Evolutionary conservation across 2,113 vertebrate genomes (phyloP), one percentile per base, ranked within the genome.

Genomic region (Microcebus jonahi): DNA sequence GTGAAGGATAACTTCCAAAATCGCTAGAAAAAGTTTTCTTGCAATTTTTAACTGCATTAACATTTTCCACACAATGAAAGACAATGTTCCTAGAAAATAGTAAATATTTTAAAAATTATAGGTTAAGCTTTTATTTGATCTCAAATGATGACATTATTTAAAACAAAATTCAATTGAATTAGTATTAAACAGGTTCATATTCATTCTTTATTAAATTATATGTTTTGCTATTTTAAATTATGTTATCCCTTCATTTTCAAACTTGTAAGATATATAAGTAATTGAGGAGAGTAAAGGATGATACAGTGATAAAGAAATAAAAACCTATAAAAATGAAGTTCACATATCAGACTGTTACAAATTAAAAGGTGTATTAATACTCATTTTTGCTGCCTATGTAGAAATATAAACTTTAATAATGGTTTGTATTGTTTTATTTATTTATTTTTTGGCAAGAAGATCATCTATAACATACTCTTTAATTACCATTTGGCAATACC

Each of bases 21-120:
- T 94, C 6, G 61, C 39, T 76, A 91, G 42, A 73, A 83, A 91
- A n/a, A 76, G 11, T 75, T 76, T 75, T 59, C 75, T 91, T 91
- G 82, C 75, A 96, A 88, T 8, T 81, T 57, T n/a, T 42, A 81
- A 68, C 76, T 76, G 68, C 76, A 96, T 91, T 68, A 91, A 61
- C 17, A 0, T 53, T 88, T 87, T 82, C 76, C 76, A 91, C 53
- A 42, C 45, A 82, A 4, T 45, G 21, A 76, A 68, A 82, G 75
- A 91, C 21, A 87, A 31, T 53, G 50, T 88, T 82, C 75, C 82
- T 94, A 88, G 77, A 88, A 77, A 82, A 67, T 18, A 76, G 27
- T 50, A 67, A 82, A 87, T 8, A 50, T 59, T 90, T 27, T 27
- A 31, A 59, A 11, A 55, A 42, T 31, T 85, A 39, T 20, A 55